Conservation (phyloP, 2,888 invertebrate species). For the Drosophila mettleri region DNA sequence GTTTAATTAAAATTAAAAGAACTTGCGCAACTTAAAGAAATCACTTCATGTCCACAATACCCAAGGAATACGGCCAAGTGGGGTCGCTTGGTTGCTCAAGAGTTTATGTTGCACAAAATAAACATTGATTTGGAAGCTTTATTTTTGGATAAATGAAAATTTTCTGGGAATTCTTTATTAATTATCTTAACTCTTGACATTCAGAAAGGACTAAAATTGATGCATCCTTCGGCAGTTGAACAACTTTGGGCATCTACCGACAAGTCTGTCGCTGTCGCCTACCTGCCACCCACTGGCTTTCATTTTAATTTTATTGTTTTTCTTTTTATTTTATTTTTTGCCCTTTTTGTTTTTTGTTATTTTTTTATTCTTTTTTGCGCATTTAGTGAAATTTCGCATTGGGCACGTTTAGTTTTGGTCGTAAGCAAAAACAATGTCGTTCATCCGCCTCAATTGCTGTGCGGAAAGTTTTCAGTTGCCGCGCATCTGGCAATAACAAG, state of each 20-base stretch:
- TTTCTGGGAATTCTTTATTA: too few species aligned
- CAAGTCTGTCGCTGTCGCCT: not conserved
- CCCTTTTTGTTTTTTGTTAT: too few species aligned
- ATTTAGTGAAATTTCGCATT: slow-evolving; percentile 63
- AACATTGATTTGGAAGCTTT: not conserved
- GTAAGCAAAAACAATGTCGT: slow-evolving; percentile 49
- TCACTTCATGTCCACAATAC: not conserved
- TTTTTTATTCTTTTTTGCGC: slow-evolving; percentile 32
- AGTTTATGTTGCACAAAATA: too few species aligned
- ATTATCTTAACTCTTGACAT: not conserved
- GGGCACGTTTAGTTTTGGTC: slow-evolving; percentile 74
- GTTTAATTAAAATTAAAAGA: slow-evolving; percentile 79
- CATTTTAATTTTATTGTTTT: slow-evolving; percentile 8
- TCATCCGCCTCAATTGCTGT: slow-evolving; percentile 51
- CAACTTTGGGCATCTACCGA: not conserved
- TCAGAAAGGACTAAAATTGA: not conserved
- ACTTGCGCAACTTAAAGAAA: slow-evolving; percentile 63
- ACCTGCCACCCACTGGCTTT: not conserved
- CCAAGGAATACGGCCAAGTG: not conserved
- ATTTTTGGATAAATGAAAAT: not conserved
- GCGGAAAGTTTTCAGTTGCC: slow-evolving; percentile 39
- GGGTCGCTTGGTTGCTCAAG: not conserved
- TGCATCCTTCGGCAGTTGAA: not conserved
- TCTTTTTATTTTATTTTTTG: slow-evolving; percentile 17
- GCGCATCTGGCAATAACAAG: slow-evolving; percentile 69